phyloP scores from a whole-genome alignment of 2,888 invertebrate genomes.

The Antheraea assamensis region DNA sequence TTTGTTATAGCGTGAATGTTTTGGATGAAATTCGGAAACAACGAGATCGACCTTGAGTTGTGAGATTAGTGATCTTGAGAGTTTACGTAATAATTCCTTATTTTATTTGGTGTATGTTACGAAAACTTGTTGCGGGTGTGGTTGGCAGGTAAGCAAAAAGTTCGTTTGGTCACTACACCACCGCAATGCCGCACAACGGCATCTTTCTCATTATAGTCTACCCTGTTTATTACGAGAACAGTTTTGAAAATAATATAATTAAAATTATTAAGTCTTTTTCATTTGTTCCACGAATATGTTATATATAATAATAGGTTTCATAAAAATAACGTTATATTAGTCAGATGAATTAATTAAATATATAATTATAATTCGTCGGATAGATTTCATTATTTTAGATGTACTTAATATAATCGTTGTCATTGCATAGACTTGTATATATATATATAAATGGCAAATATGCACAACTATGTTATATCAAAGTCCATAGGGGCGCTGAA shows the following conservation, averaged over 20 bases:
- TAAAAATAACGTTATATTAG: no score
- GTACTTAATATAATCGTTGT: neutral
- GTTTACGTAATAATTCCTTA: conserved; percentile 39
- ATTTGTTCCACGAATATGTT: neutral
- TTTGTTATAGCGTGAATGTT: conserved; percentile 31
- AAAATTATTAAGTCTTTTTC: neutral
- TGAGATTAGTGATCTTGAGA: conserved; percentile 42
- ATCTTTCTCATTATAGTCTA: neutral
- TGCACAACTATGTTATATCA: neutral
- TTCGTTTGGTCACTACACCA: neutral
- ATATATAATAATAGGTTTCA: no score
- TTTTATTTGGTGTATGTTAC: conserved; percentile 27
- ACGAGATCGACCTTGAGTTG: conserved; percentile 51
- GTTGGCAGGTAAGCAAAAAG: neutral
- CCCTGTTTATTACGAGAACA: neutral
- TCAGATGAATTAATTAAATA: no score
- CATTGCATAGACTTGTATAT: neutral
- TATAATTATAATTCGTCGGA: neutral
- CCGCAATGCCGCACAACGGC: neutral
- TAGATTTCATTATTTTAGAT: neutral
- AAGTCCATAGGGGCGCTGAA: neutral
- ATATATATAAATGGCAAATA: neutral
- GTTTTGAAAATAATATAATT: neutral
- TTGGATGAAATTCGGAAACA: conserved; percentile 36
- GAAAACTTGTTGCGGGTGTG: conserved; percentile 11